Conservation (phyloP, 2,888 invertebrate genomes). For the Rhagium mordax region DNA sequence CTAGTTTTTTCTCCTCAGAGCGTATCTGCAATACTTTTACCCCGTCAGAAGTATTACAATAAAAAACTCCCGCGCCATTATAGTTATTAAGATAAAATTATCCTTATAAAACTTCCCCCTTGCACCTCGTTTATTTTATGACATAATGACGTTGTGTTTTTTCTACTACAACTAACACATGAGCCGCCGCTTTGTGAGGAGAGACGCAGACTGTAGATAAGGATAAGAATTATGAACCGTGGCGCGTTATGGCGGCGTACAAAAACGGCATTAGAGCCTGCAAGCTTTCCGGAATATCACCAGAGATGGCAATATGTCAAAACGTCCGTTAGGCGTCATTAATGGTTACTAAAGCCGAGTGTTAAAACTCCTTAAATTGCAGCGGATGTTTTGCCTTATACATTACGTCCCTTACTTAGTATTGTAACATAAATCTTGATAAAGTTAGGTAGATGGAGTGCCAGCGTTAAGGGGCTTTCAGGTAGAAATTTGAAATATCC, state of each 20-base stretch:
- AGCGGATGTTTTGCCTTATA: not conserved
- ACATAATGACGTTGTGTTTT: constrained; percentile 53
- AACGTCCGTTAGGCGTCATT: constrained; percentile 57
- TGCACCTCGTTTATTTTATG: constrained; percentile 52
- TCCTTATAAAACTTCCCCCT: constrained; percentile 46
- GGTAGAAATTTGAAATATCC: no score
- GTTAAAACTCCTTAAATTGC: constrained; percentile 4
- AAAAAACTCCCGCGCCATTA: not conserved
- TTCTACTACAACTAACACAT: constrained; percentile 41
- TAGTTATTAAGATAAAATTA: constrained; percentile 47
- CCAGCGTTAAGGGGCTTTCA: no score
- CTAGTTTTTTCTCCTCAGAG: not conserved
- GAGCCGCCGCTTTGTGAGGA: constrained; percentile 37
- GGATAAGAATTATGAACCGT: constrained; percentile 50
- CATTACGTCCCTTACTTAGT: not conserved
- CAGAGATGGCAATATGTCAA: constrained; percentile 52
- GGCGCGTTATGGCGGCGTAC: constrained; percentile 34
- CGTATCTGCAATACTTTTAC: not conserved
- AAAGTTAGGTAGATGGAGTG: no score
- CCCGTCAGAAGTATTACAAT: not conserved
- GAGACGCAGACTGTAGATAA: constrained; percentile 54
- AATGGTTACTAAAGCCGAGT: constrained; percentile 34
- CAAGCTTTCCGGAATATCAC: constrained; percentile 13
- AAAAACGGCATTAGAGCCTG: constrained; percentile 27
- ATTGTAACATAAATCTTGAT: not conserved